Evolutionary conservation across 2,888 invertebrate species (phyloP).

Genomic region (Elmis aenea): DNA sequence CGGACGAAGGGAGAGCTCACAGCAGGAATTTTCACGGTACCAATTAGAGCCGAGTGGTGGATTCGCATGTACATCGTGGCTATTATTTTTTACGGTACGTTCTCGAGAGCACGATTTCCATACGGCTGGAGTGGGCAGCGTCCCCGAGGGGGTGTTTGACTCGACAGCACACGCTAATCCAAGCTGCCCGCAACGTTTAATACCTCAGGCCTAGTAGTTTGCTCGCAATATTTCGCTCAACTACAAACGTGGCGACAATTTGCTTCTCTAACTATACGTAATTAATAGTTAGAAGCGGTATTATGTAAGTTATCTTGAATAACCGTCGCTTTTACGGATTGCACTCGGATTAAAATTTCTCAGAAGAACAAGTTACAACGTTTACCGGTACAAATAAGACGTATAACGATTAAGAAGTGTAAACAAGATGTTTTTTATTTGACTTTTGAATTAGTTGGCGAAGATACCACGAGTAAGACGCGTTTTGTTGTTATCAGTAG

Average conservation of each 20-base stretch:
- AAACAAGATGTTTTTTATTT: no score
- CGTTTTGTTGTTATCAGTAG: no score
- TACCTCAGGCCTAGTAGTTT: slow-evolving; percentile 17
- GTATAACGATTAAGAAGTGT: no score
- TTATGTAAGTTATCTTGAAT: no score
- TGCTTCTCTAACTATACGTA: slow-evolving; percentile 7
- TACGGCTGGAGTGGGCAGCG: slow-evolving; percentile 21
- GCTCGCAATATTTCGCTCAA: not conserved
- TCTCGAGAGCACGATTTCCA: slow-evolving; percentile 24
- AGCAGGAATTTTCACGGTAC: slow-evolving; percentile 22
- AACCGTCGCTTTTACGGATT: no score
- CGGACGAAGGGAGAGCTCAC: no score
- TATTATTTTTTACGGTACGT: slow-evolving; percentile 25
- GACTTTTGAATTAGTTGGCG: no score
- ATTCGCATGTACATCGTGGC: slow-evolving; percentile 19
- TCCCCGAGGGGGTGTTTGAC: slow-evolving; percentile 18
- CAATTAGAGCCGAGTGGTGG: slow-evolving; percentile 24
- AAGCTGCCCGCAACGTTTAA: slow-evolving; percentile 17
- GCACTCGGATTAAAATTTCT: no score
- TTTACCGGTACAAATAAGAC: no score
- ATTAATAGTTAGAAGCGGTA: slow-evolving; percentile 12
- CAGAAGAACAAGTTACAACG: no score
- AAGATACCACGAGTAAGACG: no score
- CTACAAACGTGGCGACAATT: slow-evolving; percentile 2
- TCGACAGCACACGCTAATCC: slow-evolving; percentile 23